Conservation (phyloP, 2,888 invertebrate species). For the Hirtodrosophila alboralis region DNA sequence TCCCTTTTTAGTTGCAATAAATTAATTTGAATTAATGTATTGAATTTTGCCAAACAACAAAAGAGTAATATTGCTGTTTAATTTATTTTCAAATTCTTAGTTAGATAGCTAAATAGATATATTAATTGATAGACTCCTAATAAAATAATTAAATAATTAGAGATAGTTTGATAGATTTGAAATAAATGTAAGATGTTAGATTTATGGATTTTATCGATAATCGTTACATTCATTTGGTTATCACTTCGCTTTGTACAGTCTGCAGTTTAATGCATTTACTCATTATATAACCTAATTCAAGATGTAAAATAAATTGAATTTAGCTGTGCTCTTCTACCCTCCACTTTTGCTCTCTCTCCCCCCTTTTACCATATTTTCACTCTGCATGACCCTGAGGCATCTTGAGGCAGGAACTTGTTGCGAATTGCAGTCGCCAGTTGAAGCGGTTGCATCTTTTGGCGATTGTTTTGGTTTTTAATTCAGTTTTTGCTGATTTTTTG, state of each 20-base stretch:
- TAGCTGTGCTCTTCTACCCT: constrained; percentile 1
- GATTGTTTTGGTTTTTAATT: constrained; percentile 22
- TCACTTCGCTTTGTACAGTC: constrained; percentile 10
- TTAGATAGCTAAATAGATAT: too few relatives aligned
- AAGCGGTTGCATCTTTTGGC: constrained; percentile 14
- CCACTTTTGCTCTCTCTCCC: not conserved
- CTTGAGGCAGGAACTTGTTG: constrained; percentile 42
- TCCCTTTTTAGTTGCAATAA: too few relatives aligned
- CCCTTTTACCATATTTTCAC: not conserved
- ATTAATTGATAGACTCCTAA: too few relatives aligned
- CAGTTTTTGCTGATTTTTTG: constrained; percentile 26
- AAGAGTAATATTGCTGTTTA: too few relatives aligned
- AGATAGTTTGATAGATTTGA: too few relatives aligned
- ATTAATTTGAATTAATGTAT: too few relatives aligned
- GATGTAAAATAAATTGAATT: constrained; percentile 10
- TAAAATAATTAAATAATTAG: too few relatives aligned
- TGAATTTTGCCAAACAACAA: too few relatives aligned
- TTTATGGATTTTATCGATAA: too few relatives aligned
- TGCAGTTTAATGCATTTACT: constrained; percentile 2
- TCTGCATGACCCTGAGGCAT: constrained; percentile 15
- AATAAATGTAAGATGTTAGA: too few relatives aligned
- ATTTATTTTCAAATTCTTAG: too few relatives aligned
- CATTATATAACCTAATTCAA: constrained; percentile 36
- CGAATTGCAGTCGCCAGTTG: constrained; percentile 19
- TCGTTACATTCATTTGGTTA: too few relatives aligned